Percentiles rank a stretch among this genome's conserved stretches.
Evolutionary conservation across 2,113 vertebrate species (phyloP).

Genomic region (Phoxinus phoxinus): DNA sequence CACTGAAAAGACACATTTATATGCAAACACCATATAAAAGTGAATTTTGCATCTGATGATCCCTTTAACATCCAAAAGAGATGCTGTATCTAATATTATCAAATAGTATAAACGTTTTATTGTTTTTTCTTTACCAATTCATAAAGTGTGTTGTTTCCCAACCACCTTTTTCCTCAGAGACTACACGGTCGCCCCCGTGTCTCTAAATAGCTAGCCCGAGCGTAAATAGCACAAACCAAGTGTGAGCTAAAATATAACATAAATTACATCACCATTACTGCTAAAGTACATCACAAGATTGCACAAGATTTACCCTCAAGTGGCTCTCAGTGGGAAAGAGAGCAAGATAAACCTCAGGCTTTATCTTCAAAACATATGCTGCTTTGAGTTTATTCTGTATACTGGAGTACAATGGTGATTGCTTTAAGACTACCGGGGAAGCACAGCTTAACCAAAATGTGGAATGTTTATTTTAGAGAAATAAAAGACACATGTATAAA

Average conservation of each 20-base stretch:
- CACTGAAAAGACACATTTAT: too few relatives aligned
- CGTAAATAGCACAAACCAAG: conserved; percentile 21
- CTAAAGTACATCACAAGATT: conserved; percentile 11
- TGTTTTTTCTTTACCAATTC: background rate
- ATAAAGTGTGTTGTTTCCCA: conserved; percentile 2
- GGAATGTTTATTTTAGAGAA: background rate
- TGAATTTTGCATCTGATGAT: too few relatives aligned
- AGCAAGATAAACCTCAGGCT: conserved; percentile 19
- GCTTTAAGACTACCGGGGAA: background rate
- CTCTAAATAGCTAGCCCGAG: conserved; percentile 18
- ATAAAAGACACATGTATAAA: background rate
- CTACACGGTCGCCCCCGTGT: background rate
- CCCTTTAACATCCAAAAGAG: background rate
- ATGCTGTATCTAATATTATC: background rate
- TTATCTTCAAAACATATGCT: conserved; percentile 18
- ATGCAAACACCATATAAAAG: too few relatives aligned
- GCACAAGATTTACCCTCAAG: conserved; percentile 13
- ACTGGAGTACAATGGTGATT: background rate
- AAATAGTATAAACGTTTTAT: background rate
- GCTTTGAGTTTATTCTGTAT: conserved; percentile 12
- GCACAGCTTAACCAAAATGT: background rate
- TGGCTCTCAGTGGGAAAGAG: background rate
- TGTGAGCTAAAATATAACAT: conserved; percentile 7
- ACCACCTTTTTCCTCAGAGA: background rate
- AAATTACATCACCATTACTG: conserved; percentile 20